Conservation (phyloP, 2,113 vertebrate species). For the Pipra filicauda region DNA sequence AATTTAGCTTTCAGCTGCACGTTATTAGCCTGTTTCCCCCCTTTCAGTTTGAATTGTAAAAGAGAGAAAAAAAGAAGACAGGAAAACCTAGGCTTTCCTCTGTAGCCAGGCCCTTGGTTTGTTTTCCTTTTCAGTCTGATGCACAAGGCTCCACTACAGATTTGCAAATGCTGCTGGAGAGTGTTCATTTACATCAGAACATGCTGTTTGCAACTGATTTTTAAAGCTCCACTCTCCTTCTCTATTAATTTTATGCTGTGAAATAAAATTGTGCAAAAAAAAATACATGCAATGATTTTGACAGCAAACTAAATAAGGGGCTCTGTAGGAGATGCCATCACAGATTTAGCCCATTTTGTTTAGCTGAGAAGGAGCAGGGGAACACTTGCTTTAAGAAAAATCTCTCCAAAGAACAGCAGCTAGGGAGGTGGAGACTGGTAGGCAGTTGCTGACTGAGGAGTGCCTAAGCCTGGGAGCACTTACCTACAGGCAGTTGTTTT, state of each 20-base stretch:
- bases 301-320: neutral
- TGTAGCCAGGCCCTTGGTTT: neutral
- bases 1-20: neutral
- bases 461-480: neutral
- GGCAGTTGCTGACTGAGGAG: neutral
- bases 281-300: neutral
- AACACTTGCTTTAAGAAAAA: neutral
- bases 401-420: neutral
- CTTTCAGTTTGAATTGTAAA: neutral
- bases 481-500: neutral
- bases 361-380: neutral
- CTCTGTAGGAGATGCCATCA: neutral
- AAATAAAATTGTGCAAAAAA: conserved; percentile 16
- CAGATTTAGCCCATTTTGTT: neutral
- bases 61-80: neutral
- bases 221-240: neutral
- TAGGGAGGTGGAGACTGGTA: neutral
- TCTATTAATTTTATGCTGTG: conserved; percentile 10
- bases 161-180: conserved; percentile 1
- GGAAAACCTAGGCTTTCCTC: neutral
- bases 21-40: neutral
- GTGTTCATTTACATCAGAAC: conserved; percentile 17
- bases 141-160: neutral
- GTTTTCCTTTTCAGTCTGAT: conserved; percentile 10
- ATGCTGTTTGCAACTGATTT: neutral